phyloP scores from a whole-genome alignment of 2,888 invertebrate genomes.

The Trisateles emortualis region DNA sequence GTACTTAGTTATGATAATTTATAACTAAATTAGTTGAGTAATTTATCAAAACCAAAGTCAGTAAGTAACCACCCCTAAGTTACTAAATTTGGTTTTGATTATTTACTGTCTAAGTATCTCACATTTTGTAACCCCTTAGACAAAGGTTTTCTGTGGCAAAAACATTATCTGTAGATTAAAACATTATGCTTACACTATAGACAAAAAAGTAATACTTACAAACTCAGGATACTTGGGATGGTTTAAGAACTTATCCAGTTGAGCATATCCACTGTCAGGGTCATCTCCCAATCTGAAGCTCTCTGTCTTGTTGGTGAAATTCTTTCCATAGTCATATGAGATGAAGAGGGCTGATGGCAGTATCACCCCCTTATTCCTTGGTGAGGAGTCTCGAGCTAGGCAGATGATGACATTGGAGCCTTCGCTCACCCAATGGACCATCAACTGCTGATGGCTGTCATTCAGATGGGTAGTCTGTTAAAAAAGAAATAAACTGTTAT shows the following conservation, averaged over 20 bases:
- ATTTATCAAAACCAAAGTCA: too few species aligned
- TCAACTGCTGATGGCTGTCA: conserved; percentile 95
- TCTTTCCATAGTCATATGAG: conserved; percentile 95
- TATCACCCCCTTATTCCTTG: conserved; percentile 80
- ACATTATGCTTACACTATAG: too few species aligned
- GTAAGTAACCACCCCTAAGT: too few species aligned
- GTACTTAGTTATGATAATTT: too few species aligned
- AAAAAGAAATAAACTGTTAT: too few species aligned
- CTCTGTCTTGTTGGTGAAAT: conserved; percentile 91
- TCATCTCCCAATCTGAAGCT: conserved; percentile 87
- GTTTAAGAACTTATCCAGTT: conserved; percentile 94
- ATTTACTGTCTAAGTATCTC: too few species aligned
- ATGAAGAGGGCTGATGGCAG: conserved; percentile 94
- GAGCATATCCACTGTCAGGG: conserved; percentile 87
- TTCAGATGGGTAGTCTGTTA: conserved; percentile 92
- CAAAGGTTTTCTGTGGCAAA: too few species aligned
- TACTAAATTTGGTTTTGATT: too few species aligned
- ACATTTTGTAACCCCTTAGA: too few species aligned
- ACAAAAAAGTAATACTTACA: conserved; percentile 86
- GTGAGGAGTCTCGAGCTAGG: conserved; percentile 91
- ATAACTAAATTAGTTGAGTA: too few species aligned
- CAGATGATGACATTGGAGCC: conserved; percentile 95
- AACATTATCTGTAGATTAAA: too few species aligned
- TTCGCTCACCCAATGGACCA: conserved; percentile 97
- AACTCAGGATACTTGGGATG: conserved; percentile 93